Percentiles rank a stretch among this genome's conserved stretches.
phyloP scores from a whole-genome alignment of 2,888 invertebrate genomes.

The Hydrotaea cyrtoneurina region DNA sequence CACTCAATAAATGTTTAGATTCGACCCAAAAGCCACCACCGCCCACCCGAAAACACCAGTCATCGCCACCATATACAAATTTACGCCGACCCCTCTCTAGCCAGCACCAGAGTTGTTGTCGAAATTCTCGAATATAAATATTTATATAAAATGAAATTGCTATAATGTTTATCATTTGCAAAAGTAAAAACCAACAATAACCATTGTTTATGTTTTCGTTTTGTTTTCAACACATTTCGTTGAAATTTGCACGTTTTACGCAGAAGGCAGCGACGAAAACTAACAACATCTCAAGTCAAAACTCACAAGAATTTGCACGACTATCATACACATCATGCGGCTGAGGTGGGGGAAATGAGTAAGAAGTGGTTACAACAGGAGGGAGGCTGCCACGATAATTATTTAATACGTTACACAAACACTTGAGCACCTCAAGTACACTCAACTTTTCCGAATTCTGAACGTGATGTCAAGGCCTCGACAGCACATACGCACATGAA shows the following conservation, averaged over 20 bases:
- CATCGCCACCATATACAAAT: background rate
- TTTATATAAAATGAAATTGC: constrained; percentile 14
- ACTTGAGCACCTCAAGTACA: background rate
- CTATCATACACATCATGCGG: no score
- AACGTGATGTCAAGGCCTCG: constrained; percentile 10
- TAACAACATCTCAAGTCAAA: background rate
- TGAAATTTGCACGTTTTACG: background rate
- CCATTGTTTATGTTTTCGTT: background rate
- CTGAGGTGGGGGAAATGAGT: background rate
- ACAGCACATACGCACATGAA: background rate
- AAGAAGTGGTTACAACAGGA: background rate
- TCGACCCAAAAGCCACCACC: background rate
- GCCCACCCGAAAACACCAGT: background rate
- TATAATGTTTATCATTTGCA: background rate
- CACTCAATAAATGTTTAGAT: constrained; percentile 6
- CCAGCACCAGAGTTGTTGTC: background rate
- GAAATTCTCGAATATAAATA: constrained; percentile 7
- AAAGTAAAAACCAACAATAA: background rate
- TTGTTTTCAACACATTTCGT: background rate
- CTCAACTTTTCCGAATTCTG: background rate
- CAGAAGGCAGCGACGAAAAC: no score
- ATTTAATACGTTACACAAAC: background rate
- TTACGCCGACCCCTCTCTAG: background rate
- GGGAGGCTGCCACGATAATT: background rate
- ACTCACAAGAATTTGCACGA: background rate